phyloP scores from a whole-genome alignment of 30 jellyfish, hydroid and myxozoan species.

The Chrysaora quinquecirrha region DNA sequence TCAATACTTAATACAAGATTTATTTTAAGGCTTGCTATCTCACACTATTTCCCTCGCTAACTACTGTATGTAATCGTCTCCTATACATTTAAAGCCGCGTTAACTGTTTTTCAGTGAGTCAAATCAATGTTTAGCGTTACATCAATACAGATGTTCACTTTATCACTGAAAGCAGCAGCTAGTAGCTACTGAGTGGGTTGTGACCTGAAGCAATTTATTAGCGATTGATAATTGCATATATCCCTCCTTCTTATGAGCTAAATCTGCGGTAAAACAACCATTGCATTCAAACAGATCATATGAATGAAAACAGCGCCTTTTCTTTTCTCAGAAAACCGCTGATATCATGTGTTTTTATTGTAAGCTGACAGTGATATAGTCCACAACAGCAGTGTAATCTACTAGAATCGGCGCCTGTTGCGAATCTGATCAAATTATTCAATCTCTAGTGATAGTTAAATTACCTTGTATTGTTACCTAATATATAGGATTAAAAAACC shows the following conservation, averaged over 20 bases:
- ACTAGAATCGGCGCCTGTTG: constrained; percentile 69
- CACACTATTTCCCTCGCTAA: too few relatives aligned
- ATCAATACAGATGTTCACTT: not conserved
- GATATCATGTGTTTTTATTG: constrained; percentile 39
- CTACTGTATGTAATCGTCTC: too few relatives aligned
- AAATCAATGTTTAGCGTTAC: too few relatives aligned
- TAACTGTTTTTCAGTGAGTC: too few relatives aligned
- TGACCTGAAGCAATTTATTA: constrained; percentile 13
- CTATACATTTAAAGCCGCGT: too few relatives aligned
- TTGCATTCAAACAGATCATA: not conserved
- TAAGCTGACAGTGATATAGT: constrained; percentile 23
- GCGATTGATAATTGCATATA: not conserved
- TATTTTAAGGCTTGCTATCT: too few relatives aligned
- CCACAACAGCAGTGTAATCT: constrained; percentile 51
- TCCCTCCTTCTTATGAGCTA: constrained; percentile 32
- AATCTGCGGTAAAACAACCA: constrained; percentile 8
- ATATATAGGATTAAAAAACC: constrained; percentile 58
- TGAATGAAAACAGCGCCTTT: not conserved
- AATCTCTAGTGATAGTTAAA: constrained; percentile 70
- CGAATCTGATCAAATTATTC: constrained; percentile 51
- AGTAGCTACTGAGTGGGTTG: constrained; percentile 1
- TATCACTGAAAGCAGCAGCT: not conserved
- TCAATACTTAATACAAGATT: too few relatives aligned
- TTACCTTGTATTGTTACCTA: constrained; percentile 45
- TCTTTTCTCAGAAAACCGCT: not conserved